Conservation (phyloP, 2,888 invertebrate species). For the Amphipyra tragopoginis region DNA sequence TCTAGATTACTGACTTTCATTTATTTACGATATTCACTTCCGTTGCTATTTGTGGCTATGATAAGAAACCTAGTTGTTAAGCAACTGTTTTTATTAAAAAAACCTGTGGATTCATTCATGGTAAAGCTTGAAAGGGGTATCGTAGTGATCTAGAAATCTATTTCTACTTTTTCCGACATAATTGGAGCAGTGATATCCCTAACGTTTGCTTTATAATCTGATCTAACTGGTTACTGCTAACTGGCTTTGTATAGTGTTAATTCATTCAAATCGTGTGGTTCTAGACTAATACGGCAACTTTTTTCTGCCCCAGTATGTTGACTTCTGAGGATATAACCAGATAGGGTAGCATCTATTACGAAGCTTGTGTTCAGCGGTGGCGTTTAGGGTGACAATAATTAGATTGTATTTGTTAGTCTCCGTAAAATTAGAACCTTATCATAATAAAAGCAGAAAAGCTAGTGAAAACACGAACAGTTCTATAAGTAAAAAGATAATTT, state of each 20-base stretch:
- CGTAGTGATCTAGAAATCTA: slow-evolving; percentile 35
- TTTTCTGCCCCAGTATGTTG: too few relatives aligned
- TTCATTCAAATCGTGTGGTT: too few relatives aligned
- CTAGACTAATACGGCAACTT: too few relatives aligned
- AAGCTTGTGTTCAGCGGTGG: too few relatives aligned
- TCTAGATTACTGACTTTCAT: slow-evolving; percentile 48
- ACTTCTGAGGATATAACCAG: too few relatives aligned
- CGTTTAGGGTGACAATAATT: too few relatives aligned
- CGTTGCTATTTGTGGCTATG: slow-evolving; percentile 43
- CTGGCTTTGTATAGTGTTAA: neutral
- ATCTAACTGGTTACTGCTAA: slow-evolving; percentile 2
- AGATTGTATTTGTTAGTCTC: too few relatives aligned
- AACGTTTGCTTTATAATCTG: slow-evolving; percentile 18
- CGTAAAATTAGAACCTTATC: too few relatives aligned
- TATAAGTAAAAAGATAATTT: too few relatives aligned
- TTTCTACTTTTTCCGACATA: slow-evolving; percentile 21
- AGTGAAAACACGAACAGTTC: too few relatives aligned
- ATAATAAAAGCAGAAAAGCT: too few relatives aligned
- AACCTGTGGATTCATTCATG: slow-evolving; percentile 52
- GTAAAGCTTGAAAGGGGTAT: slow-evolving; percentile 15
- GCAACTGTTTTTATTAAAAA: slow-evolving; percentile 24
- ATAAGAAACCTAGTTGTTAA: slow-evolving; percentile 46
- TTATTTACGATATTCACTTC: slow-evolving; percentile 45
- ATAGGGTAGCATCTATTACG: too few relatives aligned
- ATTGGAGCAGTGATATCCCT: slow-evolving; percentile 31